These are phyloP conservation scores for Capitulum mitella DNA, from an alignment of 2,888 invertebrate genomes.

Conservation along the genomic window DNA sequence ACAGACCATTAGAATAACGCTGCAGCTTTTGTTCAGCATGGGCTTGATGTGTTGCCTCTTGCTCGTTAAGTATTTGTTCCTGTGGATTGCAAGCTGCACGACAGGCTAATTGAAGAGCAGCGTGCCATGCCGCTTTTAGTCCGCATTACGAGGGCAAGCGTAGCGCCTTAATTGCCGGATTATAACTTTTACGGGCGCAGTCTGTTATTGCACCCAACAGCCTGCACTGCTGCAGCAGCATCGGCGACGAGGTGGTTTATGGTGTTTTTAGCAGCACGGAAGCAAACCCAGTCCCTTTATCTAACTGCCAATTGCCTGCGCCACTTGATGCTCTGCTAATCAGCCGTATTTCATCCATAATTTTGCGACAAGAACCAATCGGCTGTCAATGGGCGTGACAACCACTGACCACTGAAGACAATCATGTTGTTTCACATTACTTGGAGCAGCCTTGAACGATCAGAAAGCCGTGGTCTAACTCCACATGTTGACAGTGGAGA, in stretches of 20 bases:
- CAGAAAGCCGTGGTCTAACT: too few species aligned
- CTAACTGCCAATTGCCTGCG: not conserved
- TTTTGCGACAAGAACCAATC: not conserved
- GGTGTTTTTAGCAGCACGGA: not conserved
- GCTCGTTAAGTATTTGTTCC: not conserved
- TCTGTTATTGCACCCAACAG: not conserved
- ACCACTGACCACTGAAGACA: too few species aligned
- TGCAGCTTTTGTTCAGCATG: too few species aligned
- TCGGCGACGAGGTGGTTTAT: not conserved
- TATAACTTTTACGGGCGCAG: not conserved
- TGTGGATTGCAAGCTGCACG: not conserved
- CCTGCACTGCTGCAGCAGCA: not conserved
- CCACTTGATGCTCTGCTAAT: not conserved
- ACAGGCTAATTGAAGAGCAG: not conserved
- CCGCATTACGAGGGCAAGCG: not conserved
- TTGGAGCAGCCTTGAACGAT: too few species aligned
- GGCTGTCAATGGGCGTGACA: too few species aligned
- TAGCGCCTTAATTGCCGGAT: not conserved
- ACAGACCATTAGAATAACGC: not conserved
- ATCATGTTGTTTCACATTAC: too few species aligned
- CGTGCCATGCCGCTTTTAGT: not conserved
- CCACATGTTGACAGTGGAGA: too few species aligned
- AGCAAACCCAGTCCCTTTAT: not conserved
- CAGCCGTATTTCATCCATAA: slow-evolving; percentile 10
- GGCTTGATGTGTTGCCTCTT: not conserved